These are phyloP conservation scores for Tachuris rubrigastra DNA, from an alignment of 2,113 vertebrate species.

Conservation along the genomic window DNA sequence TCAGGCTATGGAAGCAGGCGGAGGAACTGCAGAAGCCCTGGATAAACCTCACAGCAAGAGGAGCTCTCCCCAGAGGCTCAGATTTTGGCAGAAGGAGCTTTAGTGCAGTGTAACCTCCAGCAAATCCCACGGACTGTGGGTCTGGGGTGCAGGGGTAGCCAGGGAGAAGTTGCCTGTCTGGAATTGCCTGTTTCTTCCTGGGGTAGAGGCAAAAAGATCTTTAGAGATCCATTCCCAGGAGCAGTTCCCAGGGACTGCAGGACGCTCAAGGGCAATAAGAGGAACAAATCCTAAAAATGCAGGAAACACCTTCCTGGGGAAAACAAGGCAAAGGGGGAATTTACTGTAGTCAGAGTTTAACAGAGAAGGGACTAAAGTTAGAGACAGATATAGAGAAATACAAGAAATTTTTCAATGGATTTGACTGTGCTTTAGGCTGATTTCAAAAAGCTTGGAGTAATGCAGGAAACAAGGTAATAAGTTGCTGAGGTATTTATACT, in stretches of 20 bases:
- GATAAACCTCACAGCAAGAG: fast-evolving
- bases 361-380: background rate
- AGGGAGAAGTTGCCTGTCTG: background rate
- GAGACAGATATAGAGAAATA: background rate
- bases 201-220: background rate
- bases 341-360: background rate
- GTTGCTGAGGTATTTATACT: background rate
- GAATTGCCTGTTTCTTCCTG: background rate
- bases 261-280: background rate
- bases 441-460: background rate
- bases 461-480: background rate
- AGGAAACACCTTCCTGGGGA: background rate
- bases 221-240: background rate
- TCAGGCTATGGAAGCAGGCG: fast-evolving
- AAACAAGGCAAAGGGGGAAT: background rate
- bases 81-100: background rate
- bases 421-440: background rate
- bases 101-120: background rate
- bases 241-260: background rate
- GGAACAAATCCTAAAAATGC: background rate
- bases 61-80: background rate
- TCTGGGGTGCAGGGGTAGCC: background rate
- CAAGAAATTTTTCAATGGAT: background rate
- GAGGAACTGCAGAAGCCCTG: background rate
- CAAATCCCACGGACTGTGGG: background rate